Base-by-base conservation (phyloP, 2,797 vertebrate genomes). In the Chloroceryle inda region DNA sequence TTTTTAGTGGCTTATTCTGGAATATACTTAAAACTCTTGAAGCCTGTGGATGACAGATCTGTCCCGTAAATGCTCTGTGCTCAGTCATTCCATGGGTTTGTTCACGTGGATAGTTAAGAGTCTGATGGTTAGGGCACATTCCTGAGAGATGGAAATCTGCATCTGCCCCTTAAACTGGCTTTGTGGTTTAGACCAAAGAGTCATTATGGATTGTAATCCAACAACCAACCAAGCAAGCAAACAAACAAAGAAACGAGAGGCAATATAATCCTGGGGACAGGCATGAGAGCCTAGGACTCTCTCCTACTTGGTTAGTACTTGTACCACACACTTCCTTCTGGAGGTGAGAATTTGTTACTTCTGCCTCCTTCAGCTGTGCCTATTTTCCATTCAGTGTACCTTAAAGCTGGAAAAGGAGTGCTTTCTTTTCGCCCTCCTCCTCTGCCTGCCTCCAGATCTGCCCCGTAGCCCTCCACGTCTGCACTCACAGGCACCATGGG, bases 1-100 rank as follows among this genome's bases (percentile, higher is more conserved):
- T 92, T 94, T 96, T 95, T 89, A 82, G 61, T 91, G 44, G 50
- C 35, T 94, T 69, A 56, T 91, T 95, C 45, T 79, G 44, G 88
- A 82, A 75, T 61, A 35, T 22, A 64, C 62, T 82, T 71, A 63
- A 89, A 94, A 88, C 17, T 94, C 83, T 82, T 38, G 78, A 56
- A 87, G 38, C n/a, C 59, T 73, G 38, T 68, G 56, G 64, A 61
- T 11, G 33, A 77, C 69, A 68, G 47, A 64, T 20, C 22, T 86
- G 49, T 9, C 55, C 93, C 76, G 88, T 44, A 49, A 95, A 72
- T 81, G 7, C 35, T 40, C 53, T 81, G 21, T 53, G 40, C 53
- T 95, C 62, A 85, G 67, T 78, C 74, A 76, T 81, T 97, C 93
- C 75, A 63, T 3, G 11, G 24, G 5, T 66, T 89, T 78, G 17